phyloP scores from a whole-genome alignment of 2,113 vertebrate genomes.

The Pteropus alecto region DNA sequence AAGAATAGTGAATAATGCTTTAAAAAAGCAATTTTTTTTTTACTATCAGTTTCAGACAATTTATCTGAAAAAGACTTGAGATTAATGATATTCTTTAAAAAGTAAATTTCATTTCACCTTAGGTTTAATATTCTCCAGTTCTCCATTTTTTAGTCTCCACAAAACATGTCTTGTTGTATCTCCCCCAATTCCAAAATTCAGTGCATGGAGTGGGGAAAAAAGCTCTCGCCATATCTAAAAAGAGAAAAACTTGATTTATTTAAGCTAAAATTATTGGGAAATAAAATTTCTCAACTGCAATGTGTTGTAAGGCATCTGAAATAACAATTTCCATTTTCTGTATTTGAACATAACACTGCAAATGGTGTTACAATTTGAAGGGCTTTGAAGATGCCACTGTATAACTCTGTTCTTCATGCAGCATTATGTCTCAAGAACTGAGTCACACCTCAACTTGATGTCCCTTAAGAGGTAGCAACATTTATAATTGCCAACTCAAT shows the following conservation, averaged over 20 bases:
- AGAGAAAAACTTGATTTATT: constrained; percentile 74
- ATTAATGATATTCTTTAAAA: not conserved
- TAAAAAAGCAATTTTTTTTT: not conserved
- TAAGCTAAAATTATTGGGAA: constrained; percentile 34
- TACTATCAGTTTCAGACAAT: constrained; percentile 6
- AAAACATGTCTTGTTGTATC: constrained; percentile 96
- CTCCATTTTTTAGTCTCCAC: constrained; percentile 98
- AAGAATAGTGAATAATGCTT: not conserved
- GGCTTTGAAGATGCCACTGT: not conserved
- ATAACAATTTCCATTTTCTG: not conserved
- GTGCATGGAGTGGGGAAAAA: constrained; percentile 96
- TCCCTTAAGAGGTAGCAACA: not conserved
- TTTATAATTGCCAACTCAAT: not conserved
- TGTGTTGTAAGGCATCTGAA: not conserved
- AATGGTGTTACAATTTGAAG: not conserved
- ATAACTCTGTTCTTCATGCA: not conserved
- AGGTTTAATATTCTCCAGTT: constrained; percentile 97
- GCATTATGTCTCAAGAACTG: not conserved
- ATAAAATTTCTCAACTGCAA: not conserved
- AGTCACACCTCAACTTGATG: not conserved
- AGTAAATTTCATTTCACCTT: constrained; percentile 83
- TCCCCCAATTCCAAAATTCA: constrained; percentile 97
- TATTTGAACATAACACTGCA: not conserved
- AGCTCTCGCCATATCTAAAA: constrained; percentile 95
- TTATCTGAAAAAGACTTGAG: not conserved